These are phyloP conservation scores for Pollenia amentaria DNA, from an alignment of 2,888 invertebrate species.

Conservation along the genomic window DNA sequence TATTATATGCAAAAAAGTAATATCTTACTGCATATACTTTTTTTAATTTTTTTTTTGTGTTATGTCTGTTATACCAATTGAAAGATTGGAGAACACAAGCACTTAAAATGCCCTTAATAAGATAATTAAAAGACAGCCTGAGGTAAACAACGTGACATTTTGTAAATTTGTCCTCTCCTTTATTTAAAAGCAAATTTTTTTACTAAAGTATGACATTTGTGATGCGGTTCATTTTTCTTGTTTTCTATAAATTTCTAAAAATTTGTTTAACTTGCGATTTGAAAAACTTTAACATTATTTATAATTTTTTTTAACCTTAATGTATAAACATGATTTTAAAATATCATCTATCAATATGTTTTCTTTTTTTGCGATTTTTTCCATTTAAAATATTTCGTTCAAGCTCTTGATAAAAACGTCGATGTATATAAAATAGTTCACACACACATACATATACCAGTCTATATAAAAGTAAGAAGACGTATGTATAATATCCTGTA, in stretches of 20 bases:
- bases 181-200: neutral
- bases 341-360: conserved; percentile 63
- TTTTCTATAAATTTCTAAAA: neutral
- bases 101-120: conserved; percentile 75
- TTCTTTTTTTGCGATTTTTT: neutral
- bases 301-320: conserved; percentile 11
- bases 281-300: conserved; percentile 25
- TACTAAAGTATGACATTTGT: neutral
- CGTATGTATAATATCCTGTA: conserved; percentile 36
- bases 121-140: conserved; percentile 82
- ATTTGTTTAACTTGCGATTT: conserved; percentile 1
- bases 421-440: neutral
- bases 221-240: neutral
- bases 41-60: neutral
- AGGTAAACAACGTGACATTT: conserved; percentile 74
- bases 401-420: conserved; percentile 16
- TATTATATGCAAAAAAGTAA: too few species aligned
- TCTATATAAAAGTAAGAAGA: neutral
- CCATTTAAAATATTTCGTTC: conserved; percentile 1
- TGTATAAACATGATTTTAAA: conserved; percentile 49
- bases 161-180: neutral
- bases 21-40: neutral
- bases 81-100: conserved; percentile 10
- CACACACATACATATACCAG: neutral
- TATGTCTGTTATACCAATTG: conserved; percentile 1